Evolutionary conservation across 2,888 invertebrate genomes (phyloP).

Genomic region (Drosophila kuntzei): DNA sequence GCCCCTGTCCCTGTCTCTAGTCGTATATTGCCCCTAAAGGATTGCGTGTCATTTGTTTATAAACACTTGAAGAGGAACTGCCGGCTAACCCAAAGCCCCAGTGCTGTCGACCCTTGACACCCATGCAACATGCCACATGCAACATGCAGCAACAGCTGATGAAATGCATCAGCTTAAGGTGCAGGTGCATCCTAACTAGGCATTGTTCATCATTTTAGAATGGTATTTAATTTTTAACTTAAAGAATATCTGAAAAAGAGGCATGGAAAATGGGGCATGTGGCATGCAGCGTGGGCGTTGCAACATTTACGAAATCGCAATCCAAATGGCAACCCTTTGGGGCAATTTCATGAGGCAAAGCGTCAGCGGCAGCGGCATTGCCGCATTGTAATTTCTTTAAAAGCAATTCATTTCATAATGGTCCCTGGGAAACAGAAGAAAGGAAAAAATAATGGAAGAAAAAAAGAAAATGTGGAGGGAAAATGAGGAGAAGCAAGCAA

Average conservation of each 20-base stretch:
- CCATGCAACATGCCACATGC: constrained; percentile 31
- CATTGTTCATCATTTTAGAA: constrained; percentile 5
- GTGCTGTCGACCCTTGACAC: constrained; percentile 61
- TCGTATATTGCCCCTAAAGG: constrained; percentile 57
- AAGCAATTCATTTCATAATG: constrained; percentile 83
- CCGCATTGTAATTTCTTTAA: constrained; percentile 83
- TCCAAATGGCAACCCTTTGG: constrained; percentile 46
- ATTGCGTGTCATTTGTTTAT: constrained; percentile 84
- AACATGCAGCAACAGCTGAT: constrained; percentile 38
- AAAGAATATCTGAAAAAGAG: neutral
- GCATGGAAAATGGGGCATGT: neutral
- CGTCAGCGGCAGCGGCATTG: constrained; percentile 20
- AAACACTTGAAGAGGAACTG: constrained; percentile 69
- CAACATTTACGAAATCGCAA: constrained; percentile 40
- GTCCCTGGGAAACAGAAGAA: constrained; percentile 44
- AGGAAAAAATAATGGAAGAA: constrained; percentile 27
- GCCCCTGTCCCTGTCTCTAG: constrained; percentile 11
- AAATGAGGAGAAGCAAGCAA: constrained; percentile 27
- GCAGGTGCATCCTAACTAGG: constrained; percentile 33
- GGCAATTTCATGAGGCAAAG: constrained; percentile 40
- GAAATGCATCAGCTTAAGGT: constrained; percentile 15
- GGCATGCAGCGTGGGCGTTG: constrained; percentile 26
- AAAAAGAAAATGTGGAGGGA: constrained; percentile 45
- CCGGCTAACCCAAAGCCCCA: constrained; percentile 63
- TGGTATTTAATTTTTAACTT: neutral